These are phyloP conservation scores for Elysia crispata DNA, from an alignment of 2,888 invertebrate species.

Conservation along the genomic window DNA sequence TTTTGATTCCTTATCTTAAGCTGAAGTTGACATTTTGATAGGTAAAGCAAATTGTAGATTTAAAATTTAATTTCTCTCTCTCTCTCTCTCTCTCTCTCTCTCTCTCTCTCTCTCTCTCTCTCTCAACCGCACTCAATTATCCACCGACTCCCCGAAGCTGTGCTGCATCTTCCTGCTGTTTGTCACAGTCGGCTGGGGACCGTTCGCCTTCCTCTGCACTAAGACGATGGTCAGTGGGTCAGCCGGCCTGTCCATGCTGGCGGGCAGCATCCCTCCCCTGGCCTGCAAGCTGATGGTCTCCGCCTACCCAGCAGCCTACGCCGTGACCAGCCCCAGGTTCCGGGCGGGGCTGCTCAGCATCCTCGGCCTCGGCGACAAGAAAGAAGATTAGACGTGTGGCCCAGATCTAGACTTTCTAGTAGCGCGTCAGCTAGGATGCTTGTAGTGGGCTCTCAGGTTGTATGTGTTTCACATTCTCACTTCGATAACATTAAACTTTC, in stretches of 20 bases:
- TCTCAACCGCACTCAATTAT: constrained; percentile 30
- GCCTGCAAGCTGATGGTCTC: constrained; percentile 52
- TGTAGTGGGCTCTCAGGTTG: no score
- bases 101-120: constrained; percentile 35
- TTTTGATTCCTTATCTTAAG: no score
- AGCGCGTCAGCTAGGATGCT: no score
- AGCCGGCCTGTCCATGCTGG: constrained; percentile 50
- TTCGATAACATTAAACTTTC: no score
- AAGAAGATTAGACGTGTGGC: no score
- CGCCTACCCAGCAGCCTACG: constrained; percentile 52
- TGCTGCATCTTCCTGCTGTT: constrained; percentile 56
- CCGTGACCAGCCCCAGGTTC: constrained; percentile 49
- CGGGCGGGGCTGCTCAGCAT: constrained; percentile 42
- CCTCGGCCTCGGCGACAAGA: constrained; percentile 10
- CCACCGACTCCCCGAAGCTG: constrained; percentile 55
- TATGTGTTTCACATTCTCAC: no score
- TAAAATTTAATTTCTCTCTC: neutral
- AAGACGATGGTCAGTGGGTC: constrained; percentile 55
- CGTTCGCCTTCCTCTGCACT: constrained; percentile 59
- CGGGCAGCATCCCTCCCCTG: constrained; percentile 52
- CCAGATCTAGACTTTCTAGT: no score
- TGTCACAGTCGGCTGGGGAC: constrained; percentile 61
- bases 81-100: constrained; percentile 36
- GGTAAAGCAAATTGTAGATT: neutral
- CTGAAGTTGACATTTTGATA: neutral